Evolutionary conservation across 2,797 vertebrate species (phyloP).

Genomic region (Threskiornis aethiopicus): DNA sequence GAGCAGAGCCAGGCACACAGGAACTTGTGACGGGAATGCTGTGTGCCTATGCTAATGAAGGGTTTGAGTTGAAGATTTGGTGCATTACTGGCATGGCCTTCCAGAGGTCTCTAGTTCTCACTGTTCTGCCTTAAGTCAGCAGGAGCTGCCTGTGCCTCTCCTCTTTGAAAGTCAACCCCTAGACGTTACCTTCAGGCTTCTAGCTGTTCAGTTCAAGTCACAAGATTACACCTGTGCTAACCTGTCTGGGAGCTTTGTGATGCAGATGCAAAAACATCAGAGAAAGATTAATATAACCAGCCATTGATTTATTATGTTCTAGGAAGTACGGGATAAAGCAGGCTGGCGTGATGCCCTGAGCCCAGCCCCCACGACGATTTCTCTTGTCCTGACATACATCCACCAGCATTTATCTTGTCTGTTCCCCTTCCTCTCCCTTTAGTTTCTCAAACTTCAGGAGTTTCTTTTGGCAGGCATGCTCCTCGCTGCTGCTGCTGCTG

Average conservation of each 20-base stretch:
- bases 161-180: slow-evolving; percentile 11
- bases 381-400: neutral
- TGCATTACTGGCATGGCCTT: neutral
- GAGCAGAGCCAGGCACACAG: neutral
- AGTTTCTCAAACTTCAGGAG: neutral
- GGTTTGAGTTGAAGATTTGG: neutral
- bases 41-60: neutral
- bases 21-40: neutral
- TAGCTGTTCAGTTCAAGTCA: slow-evolving; percentile 5
- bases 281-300: slow-evolving; percentile 33
- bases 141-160: neutral
- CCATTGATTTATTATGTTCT: slow-evolving; percentile 45
- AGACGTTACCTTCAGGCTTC: neutral
- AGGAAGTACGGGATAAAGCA: neutral
- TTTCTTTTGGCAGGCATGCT: slow-evolving; percentile 49
- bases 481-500: slow-evolving; percentile 34
- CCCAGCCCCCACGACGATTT: neutral
- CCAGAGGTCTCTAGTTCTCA: neutral
- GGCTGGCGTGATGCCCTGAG: neutral
- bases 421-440: neutral
- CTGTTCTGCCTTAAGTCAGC: slow-evolving; percentile 17
- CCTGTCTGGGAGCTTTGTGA: slow-evolving; percentile 24
- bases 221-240: slow-evolving; percentile 34
- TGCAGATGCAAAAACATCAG: slow-evolving; percentile 31
- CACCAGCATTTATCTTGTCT: slow-evolving; percentile 16